These are phyloP conservation scores for Ormyrus nitidulus DNA, from an alignment of 2,888 invertebrate genomes.

Conservation along the genomic window DNA sequence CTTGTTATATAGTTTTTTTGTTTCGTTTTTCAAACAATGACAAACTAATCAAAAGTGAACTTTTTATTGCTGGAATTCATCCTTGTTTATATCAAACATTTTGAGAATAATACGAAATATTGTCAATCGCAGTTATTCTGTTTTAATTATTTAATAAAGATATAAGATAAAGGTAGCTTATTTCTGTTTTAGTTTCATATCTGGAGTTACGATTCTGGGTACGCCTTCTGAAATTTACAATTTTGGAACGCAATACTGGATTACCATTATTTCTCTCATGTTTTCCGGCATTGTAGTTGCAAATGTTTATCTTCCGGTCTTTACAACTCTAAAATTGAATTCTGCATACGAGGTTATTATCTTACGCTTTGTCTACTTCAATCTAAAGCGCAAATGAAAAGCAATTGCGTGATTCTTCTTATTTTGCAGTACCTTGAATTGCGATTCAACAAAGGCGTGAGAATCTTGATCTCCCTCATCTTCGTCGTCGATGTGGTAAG, in stretches of 20 bases:
- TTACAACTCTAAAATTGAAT: slow-evolving; percentile 84
- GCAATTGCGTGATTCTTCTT: slow-evolving; percentile 31
- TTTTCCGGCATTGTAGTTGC: slow-evolving; percentile 83
- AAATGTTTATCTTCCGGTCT: slow-evolving; percentile 88
- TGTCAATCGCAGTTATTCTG: too few species aligned
- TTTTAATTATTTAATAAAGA: too few species aligned
- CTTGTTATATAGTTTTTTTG: too few species aligned
- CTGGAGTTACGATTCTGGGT: slow-evolving; percentile 91
- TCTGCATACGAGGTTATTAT: slow-evolving; percentile 87
- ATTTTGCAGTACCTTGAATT: slow-evolving; percentile 85
- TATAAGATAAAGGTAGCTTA: too few species aligned
- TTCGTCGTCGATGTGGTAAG: slow-evolving; percentile 89
- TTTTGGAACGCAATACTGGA: slow-evolving; percentile 89
- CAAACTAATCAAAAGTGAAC: too few species aligned
- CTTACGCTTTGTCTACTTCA: not conserved
- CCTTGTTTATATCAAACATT: too few species aligned
- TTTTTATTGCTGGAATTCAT: too few species aligned
- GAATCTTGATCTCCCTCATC: slow-evolving; percentile 85
- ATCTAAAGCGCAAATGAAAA: not conserved
- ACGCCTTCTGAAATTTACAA: slow-evolving; percentile 92
- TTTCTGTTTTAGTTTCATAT: slow-evolving; percentile 83
- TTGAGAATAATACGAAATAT: too few species aligned
- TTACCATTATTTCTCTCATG: slow-evolving; percentile 84
- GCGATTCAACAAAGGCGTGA: slow-evolving; percentile 83
- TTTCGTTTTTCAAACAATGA: too few species aligned